Evolutionary conservation across 2,113 vertebrate species (phyloP).

Genomic region (Patagioenas fasciata): DNA sequence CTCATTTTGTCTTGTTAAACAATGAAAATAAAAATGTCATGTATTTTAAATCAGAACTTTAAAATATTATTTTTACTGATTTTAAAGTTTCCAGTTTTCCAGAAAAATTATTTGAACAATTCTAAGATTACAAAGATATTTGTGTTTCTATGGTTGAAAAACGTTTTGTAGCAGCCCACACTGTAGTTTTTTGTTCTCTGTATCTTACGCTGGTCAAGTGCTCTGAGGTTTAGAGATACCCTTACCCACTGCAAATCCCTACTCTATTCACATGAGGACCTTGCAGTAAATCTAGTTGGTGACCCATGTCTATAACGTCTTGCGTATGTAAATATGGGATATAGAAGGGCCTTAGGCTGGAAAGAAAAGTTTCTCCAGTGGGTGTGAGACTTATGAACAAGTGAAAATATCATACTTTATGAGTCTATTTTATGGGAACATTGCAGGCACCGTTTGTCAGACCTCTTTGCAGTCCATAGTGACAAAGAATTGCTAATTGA

Average conservation of each 20-base stretch:
- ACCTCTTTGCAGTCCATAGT: not conserved
- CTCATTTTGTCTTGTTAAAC: slow-evolving; percentile 62
- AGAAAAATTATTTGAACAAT: not conserved
- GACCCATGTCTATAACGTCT: not conserved
- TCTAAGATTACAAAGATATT: not conserved
- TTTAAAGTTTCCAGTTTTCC: not conserved
- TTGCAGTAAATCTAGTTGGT: not conserved
- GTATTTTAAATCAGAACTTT: slow-evolving; percentile 67
- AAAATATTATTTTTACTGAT: slow-evolving; percentile 40
- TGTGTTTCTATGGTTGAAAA: not conserved
- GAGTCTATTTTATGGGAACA: not conserved
- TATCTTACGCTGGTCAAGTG: not conserved
- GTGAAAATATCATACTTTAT: not conserved
- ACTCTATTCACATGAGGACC: not conserved
- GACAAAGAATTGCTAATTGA: not conserved
- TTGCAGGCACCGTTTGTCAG: not conserved
- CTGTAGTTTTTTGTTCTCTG: not conserved
- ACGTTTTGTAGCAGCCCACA: not conserved
- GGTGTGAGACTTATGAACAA: not conserved
- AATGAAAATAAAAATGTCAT: slow-evolving; percentile 56
- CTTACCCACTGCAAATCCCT: not conserved
- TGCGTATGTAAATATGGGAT: not conserved
- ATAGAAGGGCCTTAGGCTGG: not conserved
- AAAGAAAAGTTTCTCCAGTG: not conserved
- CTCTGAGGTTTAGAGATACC: not conserved